A percentile compares a stretch with the other conserved stretches of the same genome.
Evolutionary conservation across 2,797 vertebrate genomes (phyloP).

Genomic region (Cuculus canorus): DNA sequence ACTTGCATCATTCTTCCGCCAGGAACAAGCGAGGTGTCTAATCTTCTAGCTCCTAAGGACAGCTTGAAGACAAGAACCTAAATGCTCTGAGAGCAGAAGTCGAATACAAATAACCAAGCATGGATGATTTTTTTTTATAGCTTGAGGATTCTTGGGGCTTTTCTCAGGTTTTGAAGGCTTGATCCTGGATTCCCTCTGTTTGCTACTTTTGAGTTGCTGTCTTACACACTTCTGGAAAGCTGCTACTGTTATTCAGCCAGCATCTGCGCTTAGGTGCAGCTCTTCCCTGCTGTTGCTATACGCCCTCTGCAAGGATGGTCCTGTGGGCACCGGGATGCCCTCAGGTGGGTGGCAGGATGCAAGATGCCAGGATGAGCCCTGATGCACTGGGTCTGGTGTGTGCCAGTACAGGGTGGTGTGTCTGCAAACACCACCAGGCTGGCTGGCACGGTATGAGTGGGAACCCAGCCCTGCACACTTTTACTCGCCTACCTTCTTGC

Average conservation of each 20-base stretch:
- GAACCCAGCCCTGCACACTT: neutral
- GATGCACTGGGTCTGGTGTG: no score
- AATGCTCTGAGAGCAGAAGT: neutral
- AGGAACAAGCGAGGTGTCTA: neutral
- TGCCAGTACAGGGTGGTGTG: neutral
- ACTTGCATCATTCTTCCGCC: neutral
- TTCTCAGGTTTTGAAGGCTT: neutral
- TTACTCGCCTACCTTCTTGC: neutral
- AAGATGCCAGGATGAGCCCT: neutral
- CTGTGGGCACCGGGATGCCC: neutral
- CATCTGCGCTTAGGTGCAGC: neutral
- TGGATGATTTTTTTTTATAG: neutral
- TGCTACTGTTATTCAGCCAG: neutral
- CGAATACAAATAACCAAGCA: neutral
- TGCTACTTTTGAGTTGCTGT: neutral
- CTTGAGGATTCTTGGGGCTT: neutral
- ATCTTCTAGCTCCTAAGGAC: neutral
- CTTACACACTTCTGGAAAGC: neutral
- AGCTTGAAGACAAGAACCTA: neutral
- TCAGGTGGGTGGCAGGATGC: neutral
- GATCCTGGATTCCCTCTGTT: neutral
- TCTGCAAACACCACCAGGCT: neutral
- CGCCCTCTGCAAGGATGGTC: neutral
- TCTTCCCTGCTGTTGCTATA: neutral
- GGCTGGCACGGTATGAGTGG: rapidly evolving